Conservation (phyloP, 2,797 vertebrate species). For the Otus scops region DNA sequence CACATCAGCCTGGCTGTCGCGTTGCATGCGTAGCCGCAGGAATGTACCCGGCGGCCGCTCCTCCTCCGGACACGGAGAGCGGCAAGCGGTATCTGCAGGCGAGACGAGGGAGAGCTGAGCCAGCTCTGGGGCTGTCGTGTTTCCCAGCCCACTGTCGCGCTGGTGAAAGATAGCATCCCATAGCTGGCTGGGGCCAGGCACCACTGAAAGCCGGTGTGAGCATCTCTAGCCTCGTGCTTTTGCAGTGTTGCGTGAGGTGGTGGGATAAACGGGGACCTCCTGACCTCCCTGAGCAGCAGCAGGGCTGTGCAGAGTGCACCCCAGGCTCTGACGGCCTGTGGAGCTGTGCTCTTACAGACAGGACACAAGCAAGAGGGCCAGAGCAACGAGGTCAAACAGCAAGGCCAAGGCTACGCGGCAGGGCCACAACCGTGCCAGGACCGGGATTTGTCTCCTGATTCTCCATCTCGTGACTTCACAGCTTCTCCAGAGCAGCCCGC, state of each 20-base stretch:
- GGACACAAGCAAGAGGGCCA: neutral
- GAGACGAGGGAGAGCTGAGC: neutral
- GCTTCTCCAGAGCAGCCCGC: neutral
- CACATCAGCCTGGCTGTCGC: neutral
- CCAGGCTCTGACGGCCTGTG: rapidly evolving
- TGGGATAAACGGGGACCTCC: neutral
- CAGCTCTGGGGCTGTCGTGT: neutral
- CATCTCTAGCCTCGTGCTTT: neutral
- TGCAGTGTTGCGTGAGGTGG: rapidly evolving
- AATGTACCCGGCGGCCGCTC: neutral
- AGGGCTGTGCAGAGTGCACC: neutral
- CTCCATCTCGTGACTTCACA: neutral
- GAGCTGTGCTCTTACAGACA: neutral
- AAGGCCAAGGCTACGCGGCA: rapidly evolving
- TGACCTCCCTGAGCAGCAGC: neutral
- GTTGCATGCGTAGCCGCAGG: neutral
- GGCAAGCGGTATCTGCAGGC: neutral
- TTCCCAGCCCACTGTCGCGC: neutral
- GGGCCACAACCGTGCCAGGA: neutral
- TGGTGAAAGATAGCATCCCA: neutral
- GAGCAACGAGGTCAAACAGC: neutral
- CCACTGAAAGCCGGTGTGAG: neutral
- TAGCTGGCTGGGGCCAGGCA: neutral
- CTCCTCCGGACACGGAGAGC: neutral
- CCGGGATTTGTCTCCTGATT: neutral